These are phyloP conservation scores for Drosophila nigromelanica DNA, from an alignment of 1,140 invertebrate genomes.

Conservation along the genomic window DNA sequence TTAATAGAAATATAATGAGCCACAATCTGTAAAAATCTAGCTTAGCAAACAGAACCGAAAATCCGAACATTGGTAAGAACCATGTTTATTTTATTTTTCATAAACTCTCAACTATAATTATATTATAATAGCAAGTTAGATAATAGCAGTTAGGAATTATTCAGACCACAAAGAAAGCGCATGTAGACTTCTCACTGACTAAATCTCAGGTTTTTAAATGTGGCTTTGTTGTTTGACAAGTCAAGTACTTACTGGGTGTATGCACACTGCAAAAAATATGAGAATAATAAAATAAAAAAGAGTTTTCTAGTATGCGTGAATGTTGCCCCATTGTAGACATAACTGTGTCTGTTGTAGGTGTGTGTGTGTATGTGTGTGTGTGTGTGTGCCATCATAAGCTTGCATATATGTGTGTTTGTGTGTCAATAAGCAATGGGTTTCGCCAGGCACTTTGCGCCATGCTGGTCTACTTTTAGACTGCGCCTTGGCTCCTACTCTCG, in stretches of 20 bases:
- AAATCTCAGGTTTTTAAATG: constrained; percentile 7
- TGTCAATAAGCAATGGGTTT: constrained; percentile 60
- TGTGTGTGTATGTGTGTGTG: constrained; percentile 32
- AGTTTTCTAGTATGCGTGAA: constrained; percentile 29
- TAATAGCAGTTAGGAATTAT: no score
- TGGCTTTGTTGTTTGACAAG: constrained; percentile 60
- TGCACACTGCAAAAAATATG: constrained; percentile 8
- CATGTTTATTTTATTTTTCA: no score
- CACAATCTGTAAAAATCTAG: no score
- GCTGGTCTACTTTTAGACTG: constrained; percentile 59
- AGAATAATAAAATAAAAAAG: constrained; percentile 39
- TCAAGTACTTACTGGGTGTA: constrained; percentile 56
- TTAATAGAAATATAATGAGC: no score
- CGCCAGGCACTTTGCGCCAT: constrained; percentile 39
- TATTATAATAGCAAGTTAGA: no score
- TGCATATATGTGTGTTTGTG: constrained; percentile 44
- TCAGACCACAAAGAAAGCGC: background rate
- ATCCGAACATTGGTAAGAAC: no score
- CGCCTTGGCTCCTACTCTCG: constrained; percentile 1
- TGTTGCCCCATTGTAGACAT: constrained; percentile 23
- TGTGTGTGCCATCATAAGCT: constrained; percentile 6
- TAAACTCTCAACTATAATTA: no score
- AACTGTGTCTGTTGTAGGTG: constrained; percentile 45
- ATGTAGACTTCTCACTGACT: constrained; percentile 5
- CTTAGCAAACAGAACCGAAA: no score